phyloP scores from a whole-genome alignment of 1,140 invertebrate genomes.

The Phthorimaea operculella region DNA sequence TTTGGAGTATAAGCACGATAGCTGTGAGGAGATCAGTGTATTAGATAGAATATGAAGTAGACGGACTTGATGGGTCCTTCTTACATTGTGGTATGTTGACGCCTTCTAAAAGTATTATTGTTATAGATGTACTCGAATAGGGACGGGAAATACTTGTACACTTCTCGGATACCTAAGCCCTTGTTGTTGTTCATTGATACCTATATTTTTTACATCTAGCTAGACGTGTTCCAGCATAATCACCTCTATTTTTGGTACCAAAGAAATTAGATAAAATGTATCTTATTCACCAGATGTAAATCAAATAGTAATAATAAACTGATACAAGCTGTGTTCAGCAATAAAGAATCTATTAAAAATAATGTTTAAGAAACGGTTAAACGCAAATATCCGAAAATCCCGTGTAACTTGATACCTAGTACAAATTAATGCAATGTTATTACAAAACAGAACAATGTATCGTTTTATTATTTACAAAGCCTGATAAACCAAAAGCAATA shows the following conservation, averaged over 20 bases:
- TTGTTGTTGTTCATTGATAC: conserved; percentile 67
- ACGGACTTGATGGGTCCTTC: conserved; percentile 48
- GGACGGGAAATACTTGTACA: conserved; percentile 63
- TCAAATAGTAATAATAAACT: neutral
- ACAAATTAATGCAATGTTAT: too few species aligned
- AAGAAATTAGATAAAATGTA: conserved; percentile 25
- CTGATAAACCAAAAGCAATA: too few species aligned
- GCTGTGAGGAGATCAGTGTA: conserved; percentile 64
- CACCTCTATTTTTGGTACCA: conserved; percentile 66
- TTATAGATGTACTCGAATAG: conserved; percentile 58
- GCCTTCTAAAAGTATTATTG: conserved; percentile 66
- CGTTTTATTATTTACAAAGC: too few species aligned
- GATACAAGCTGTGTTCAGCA: neutral
- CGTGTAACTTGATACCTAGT: too few species aligned
- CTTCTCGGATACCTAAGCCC: conserved; percentile 61
- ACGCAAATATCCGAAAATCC: too few species aligned
- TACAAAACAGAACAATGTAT: too few species aligned
- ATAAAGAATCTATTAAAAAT: too few species aligned
- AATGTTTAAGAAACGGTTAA: too few species aligned
- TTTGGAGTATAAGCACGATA: conserved; percentile 69
- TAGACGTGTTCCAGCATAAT: conserved; percentile 63
- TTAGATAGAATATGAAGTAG: conserved; percentile 57
- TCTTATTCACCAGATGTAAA: conserved; percentile 4
- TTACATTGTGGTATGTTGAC: conserved; percentile 56
- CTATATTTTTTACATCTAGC: conserved; percentile 66